A percentile compares a stretch with the other conserved stretches of the same genome.
Evolutionary conservation across 2,888 invertebrate species (phyloP).

Genomic region (Pollenia labialis): DNA sequence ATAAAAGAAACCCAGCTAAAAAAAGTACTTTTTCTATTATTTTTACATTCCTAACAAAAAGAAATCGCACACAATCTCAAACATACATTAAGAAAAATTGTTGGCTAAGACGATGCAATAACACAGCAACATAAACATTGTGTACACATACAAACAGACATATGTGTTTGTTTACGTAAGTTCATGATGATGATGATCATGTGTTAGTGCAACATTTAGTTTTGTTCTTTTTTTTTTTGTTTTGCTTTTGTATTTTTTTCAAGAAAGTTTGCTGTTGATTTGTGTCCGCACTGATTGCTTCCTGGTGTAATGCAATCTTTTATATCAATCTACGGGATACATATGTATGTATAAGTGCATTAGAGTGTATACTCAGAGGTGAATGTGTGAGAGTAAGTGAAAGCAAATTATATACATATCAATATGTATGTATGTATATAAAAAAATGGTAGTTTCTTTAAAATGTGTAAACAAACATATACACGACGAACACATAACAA

Average conservation of each 20-base stretch:
- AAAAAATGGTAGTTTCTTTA: slow-evolving; percentile 1
- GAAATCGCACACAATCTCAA: not conserved
- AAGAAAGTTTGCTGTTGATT: slow-evolving; percentile 71
- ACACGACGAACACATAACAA: not conserved
- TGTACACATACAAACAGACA: slow-evolving; percentile 2
- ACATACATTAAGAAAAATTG: slow-evolving; percentile 52
- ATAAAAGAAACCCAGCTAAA: slow-evolving; percentile 25
- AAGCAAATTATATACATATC: not conserved
- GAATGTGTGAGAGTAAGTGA: slow-evolving; percentile 11
- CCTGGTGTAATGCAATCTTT: slow-evolving; percentile 76
- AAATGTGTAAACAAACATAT: slow-evolving; percentile 41
- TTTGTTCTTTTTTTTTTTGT: slow-evolving; percentile 22
- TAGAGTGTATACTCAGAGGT: slow-evolving; percentile 35
- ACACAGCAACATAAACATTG: slow-evolving; percentile 17
- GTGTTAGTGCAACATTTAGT: not conserved
- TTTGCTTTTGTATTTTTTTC: slow-evolving; percentile 9
- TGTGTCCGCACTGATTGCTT: slow-evolving; percentile 82
- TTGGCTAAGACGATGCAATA: slow-evolving; percentile 44
- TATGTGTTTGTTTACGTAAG: not conserved
- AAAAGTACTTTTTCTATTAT: slow-evolving; percentile 35
- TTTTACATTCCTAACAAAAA: slow-evolving; percentile 40
- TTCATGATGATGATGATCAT: slow-evolving; percentile 74
- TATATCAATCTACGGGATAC: slow-evolving; percentile 68
- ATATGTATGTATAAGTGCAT: slow-evolving; percentile 39
- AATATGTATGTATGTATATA: not conserved